These are phyloP conservation scores for Leptinotarsa lineolata DNA, from an alignment of 1,140 invertebrate species.

Conservation along the genomic window DNA sequence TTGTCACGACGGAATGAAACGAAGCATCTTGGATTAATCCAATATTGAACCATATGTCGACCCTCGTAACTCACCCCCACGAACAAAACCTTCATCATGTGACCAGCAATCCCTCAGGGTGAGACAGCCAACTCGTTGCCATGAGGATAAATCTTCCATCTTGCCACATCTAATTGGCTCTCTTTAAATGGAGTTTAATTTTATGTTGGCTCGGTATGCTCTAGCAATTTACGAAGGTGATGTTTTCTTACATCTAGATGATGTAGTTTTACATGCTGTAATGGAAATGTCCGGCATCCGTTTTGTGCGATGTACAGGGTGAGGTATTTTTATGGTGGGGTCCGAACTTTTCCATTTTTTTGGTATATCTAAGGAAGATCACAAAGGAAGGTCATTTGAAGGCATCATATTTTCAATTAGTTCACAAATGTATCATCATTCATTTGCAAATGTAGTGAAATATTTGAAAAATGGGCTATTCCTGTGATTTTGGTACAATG, in stretches of 20 bases:
- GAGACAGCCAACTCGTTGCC: conserved; percentile 53
- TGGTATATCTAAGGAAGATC: too few relatives aligned
- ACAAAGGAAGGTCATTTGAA: too few relatives aligned
- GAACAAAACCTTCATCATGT: conserved; percentile 46
- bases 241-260: conserved; percentile 19
- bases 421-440: too few relatives aligned
- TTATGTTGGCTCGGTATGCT: conserved; percentile 48
- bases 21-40: background rate
- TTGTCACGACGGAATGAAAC: background rate
- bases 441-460: too few relatives aligned
- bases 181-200: conserved; percentile 53
- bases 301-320: too few relatives aligned
- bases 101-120: conserved; percentile 53
- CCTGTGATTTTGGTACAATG: too few relatives aligned
- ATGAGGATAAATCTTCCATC: conserved; percentile 55
- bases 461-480: too few relatives aligned
- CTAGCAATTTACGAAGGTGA: conserved; percentile 46
- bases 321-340: too few relatives aligned
- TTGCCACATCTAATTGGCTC: conserved; percentile 54
- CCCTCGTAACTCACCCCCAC: conserved; percentile 22
- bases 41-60: background rate
- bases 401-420: too few relatives aligned
- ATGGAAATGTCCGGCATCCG: background rate
- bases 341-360: too few relatives aligned
- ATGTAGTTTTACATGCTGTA: conserved; percentile 4